Percentiles rank a stretch among this genome's conserved stretches.
These are phyloP conservation scores for Ploceus nigricollis DNA, from an alignment of 2,113 vertebrate species.

Conservation along the genomic window DNA sequence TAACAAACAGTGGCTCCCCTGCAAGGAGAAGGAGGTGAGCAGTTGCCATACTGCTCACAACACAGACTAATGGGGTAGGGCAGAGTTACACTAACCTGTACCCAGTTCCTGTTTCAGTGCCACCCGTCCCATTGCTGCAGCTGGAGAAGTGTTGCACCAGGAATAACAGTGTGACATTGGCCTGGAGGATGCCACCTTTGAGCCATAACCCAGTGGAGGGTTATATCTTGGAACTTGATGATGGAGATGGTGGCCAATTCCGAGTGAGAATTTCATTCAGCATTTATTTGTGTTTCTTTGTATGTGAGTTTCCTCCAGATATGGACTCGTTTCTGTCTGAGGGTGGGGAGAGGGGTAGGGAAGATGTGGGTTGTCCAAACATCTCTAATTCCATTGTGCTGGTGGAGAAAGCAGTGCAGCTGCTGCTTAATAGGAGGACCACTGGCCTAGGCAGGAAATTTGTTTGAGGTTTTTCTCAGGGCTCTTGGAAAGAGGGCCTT, in stretches of 20 bases:
- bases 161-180: conserved; percentile 95
- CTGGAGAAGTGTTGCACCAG: conserved; percentile 94
- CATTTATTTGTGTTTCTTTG: conserved; percentile 38
- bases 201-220: conserved; percentile 84
- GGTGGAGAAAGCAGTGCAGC: neutral
- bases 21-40: neutral
- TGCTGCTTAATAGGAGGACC: neutral
- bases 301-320: conserved; percentile 5
- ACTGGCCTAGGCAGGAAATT: neutral
- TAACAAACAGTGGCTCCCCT: neutral
- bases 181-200: conserved; percentile 88
- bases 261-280: conserved; percentile 79
- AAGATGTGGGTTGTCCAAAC: neutral
- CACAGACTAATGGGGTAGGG: neutral
- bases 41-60: rapidly evolving
- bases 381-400: neutral
- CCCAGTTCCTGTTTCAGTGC: conserved; percentile 80
- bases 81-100: conserved; percentile 63
- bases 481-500: neutral
- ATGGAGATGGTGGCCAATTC: conserved; percentile 93
- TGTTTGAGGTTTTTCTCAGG: neutral
- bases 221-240: conserved; percentile 95
- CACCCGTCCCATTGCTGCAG: conserved; percentile 88
- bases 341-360: neutral
- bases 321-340: neutral